Conservation (phyloP, 2,113 vertebrate species). For the Colinus virginianus region DNA sequence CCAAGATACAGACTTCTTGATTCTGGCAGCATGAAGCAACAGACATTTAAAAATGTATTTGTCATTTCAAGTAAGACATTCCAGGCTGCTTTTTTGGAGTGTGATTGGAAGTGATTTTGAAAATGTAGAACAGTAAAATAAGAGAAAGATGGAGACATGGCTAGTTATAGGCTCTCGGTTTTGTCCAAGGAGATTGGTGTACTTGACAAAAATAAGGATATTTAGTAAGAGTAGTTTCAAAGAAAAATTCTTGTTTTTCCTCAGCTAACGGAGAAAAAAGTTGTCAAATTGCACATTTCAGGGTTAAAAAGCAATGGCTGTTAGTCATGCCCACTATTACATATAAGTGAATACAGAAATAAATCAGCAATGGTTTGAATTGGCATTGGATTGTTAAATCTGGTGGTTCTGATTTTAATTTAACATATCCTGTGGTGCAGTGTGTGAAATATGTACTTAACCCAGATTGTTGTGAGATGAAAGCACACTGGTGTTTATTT, state of each 20-base stretch:
- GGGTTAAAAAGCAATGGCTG: slow-evolving; percentile 51
- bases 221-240: not conserved
- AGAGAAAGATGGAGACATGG: not conserved
- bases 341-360: slow-evolving; percentile 71
- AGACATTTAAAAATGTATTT: slow-evolving; percentile 27
- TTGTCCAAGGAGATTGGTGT: not conserved
- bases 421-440: slow-evolving; percentile 83
- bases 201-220: not conserved
- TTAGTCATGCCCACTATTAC: slow-evolving; percentile 55
- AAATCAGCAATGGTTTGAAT: slow-evolving; percentile 58
- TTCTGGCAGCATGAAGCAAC: slow-evolving; percentile 18
- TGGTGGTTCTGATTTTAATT: slow-evolving; percentile 82
- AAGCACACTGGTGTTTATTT: slow-evolving; percentile 81
- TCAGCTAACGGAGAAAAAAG: slow-evolving; percentile 30
- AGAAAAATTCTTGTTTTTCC: slow-evolving; percentile 11
- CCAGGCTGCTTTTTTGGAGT: slow-evolving; percentile 8
- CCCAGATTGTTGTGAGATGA: slow-evolving; percentile 78
- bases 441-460: slow-evolving; percentile 82
- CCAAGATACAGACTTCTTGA: not conserved
- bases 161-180: not conserved
- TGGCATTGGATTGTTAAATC: slow-evolving; percentile 65
- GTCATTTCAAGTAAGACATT: not conserved
- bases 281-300: slow-evolving; percentile 15
- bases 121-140: slow-evolving; percentile 1
- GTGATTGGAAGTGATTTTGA: slow-evolving; percentile 19